These are phyloP conservation scores for Apodemus agrarius DNA, from an alignment of 2,797 vertebrate genomes.

Conservation along the genomic window DNA sequence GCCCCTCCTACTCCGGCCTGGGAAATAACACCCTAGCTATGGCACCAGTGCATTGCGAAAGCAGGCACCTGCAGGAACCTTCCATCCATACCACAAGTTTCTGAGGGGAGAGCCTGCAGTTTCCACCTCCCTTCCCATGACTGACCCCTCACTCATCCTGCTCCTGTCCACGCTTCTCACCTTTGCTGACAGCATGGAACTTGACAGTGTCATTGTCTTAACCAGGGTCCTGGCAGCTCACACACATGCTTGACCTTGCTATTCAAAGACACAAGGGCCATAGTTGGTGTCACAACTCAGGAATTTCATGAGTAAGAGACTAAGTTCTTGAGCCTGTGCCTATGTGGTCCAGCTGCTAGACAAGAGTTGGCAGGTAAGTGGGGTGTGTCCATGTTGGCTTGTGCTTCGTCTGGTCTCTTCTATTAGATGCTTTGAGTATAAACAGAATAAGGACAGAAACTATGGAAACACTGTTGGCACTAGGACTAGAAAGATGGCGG, in stretches of 20 bases:
- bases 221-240: constrained; percentile 58
- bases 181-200: constrained; percentile 1
- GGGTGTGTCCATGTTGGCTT: too few species aligned
- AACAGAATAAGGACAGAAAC: constrained; percentile 95
- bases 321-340: background rate
- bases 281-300: constrained; percentile 42
- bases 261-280: constrained; percentile 50
- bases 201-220: constrained; percentile 51
- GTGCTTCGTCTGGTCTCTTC: background rate
- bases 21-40: too few species aligned
- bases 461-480: constrained; percentile 91
- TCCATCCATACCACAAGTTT: constrained; percentile 86
- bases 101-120: constrained; percentile 63
- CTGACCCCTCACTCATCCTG: background rate
- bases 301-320: background rate
- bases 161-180: background rate
- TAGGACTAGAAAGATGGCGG: constrained; percentile 94
- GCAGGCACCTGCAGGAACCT: background rate
- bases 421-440: constrained; percentile 95
- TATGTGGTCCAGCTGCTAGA: background rate
- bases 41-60: background rate
- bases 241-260: constrained; percentile 52
- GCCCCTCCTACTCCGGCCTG: background rate
- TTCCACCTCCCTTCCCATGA: background rate
- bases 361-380: background rate